Base-by-base conservation (phyloP, 2,113 vertebrate species). In the Esox niger region DNA sequence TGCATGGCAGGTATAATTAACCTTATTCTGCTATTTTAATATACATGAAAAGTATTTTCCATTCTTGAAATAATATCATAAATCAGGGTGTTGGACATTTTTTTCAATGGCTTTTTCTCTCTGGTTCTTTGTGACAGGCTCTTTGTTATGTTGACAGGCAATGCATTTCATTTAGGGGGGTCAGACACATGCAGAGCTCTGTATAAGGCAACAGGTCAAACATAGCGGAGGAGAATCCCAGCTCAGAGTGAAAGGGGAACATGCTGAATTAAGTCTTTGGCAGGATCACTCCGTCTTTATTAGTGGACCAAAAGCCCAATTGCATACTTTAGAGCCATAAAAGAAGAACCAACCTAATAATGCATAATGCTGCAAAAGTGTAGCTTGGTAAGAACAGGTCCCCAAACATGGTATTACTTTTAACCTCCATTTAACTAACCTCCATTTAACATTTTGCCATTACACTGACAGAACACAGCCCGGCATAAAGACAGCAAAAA, bases 401-500 rank as follows among this genome's bases (percentile, higher is more conserved):
- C 35, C 35, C 35, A 26, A 57, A 27, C 26, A 43, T 52, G 8
- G 20, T 8, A 7, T 52, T 54, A n/a, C 70, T 23, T 20, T 11
- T 68, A 6, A 15, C 57, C 75, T 63, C 63, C 62, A 30, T 66
- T 29, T 52, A 66, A 70, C 69, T 52, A 6, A 15, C 57, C 75
- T 63, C 63, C 62, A 30, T 66, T 29, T 52, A 66, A 70, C 69
- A 43, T n/a, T 23, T 2, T 3, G 69, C 33, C 47, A 0, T 64
- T 64, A 20, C 26, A 23, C 23, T 69, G 77, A 62, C 71, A 10
- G 68, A 77, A 33, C 64, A 62, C 38, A 2, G 2, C 58, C 46
- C 46, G 74, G 71, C 67, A 27, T 3, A 8, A 17, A 4, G 66
- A 82, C 68, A 66, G 64, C 30, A 46, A 70, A 77, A 76, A 75